Percentiles rank a stretch among this genome's conserved stretches.
Evolutionary conservation across 2,888 invertebrate genomes (phyloP).

Genomic region (Eilema griseolum): DNA sequence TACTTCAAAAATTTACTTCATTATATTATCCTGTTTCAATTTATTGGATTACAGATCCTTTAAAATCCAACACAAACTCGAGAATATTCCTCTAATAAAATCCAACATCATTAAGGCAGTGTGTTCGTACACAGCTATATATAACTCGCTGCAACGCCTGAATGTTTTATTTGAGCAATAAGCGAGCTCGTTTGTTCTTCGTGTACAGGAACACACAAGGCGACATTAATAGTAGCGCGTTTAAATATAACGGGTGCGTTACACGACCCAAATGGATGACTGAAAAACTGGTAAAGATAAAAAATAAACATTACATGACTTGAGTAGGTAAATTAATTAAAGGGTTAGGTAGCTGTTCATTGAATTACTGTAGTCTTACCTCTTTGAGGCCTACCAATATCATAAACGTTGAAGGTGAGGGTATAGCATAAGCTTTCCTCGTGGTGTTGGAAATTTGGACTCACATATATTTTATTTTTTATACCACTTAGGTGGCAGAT

Average conservation of each 20-base stretch:
- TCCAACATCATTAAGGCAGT: not conserved
- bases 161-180: slow-evolving; percentile 61
- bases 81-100: not conserved
- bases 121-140: slow-evolving; percentile 22
- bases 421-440: too few species aligned
- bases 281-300: not conserved
- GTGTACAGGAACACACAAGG: slow-evolving; percentile 21
- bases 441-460: too few species aligned
- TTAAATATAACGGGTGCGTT: not conserved
- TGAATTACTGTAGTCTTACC: too few species aligned
- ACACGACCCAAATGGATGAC: not conserved
- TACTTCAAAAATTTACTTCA: too few species aligned
- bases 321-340: too few species aligned
- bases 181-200: slow-evolving; percentile 44
- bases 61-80: not conserved
- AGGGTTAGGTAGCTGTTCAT: too few species aligned
- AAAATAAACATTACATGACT: too few species aligned
- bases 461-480: too few species aligned
- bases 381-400: too few species aligned
- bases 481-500: too few species aligned
- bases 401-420: too few species aligned
- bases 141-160: slow-evolving; percentile 40
- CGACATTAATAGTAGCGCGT: slow-evolving; percentile 20
- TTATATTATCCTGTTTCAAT: not conserved
- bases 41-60: not conserved